A percentile compares a stretch with the other conserved stretches of the same genome.
Evolutionary conservation across 2,888 invertebrate species (phyloP).

Genomic region (Furcula furcula): DNA sequence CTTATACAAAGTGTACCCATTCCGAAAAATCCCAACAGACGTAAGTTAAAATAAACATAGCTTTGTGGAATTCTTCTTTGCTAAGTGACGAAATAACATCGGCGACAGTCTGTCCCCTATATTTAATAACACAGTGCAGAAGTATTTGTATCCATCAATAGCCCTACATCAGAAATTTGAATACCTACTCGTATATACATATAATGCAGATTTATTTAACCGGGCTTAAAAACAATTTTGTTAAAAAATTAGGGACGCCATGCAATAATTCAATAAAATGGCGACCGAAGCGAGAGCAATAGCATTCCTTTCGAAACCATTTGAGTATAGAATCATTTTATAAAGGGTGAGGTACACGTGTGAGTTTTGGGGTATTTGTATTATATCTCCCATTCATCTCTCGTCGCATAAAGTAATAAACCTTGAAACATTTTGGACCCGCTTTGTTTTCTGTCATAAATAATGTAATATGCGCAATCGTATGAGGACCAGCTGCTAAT

Average conservation of each 20-base stretch:
- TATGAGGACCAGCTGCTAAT: too few species aligned
- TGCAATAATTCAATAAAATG: conserved; percentile 30
- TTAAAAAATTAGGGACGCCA: conserved; percentile 24
- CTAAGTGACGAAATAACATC: too few species aligned
- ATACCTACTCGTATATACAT: not conserved
- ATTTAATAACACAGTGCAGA: too few species aligned
- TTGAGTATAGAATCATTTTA: conserved; percentile 27
- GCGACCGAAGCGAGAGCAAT: conserved; percentile 22
- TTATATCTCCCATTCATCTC: conserved; percentile 24
- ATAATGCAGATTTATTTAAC: conserved; percentile 6
- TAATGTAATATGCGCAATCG: too few species aligned
- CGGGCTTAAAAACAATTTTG: conserved; percentile 25
- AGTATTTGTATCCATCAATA: too few species aligned
- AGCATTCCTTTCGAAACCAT: conserved; percentile 27
- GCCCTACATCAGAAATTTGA: too few species aligned
- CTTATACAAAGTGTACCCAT: conserved; percentile 19
- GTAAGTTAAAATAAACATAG: too few species aligned
- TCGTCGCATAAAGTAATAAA: conserved; percentile 27
- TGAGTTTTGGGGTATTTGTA: conserved; percentile 20
- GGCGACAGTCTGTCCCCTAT: too few species aligned
- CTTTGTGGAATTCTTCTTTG: too few species aligned
- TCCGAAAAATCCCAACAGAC: too few species aligned
- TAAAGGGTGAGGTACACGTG: conserved; percentile 29
- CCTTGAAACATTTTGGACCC: conserved; percentile 15
- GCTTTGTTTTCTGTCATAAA: not conserved